These are phyloP conservation scores for Drosophila ercepeae DNA, from an alignment of 1,140 invertebrate genomes.

Conservation along the genomic window DNA sequence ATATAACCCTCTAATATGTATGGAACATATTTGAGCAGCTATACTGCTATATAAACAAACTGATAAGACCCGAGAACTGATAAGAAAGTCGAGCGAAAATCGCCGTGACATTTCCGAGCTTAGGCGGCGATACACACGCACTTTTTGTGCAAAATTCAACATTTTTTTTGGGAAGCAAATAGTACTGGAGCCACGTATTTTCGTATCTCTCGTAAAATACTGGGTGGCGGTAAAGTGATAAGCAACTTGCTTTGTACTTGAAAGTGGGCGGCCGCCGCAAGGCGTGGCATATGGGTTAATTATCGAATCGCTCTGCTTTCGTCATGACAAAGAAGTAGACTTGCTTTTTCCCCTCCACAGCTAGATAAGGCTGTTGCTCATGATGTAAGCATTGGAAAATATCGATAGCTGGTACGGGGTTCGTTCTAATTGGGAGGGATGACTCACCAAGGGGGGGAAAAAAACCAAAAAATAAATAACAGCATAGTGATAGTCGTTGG, in stretches of 20 bases:
- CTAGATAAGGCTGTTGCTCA: conserved; percentile 37
- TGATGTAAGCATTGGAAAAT: conserved; percentile 66
- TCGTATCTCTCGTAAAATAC: conserved; percentile 46
- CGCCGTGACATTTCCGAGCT: conserved; percentile 15
- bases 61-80: conserved; percentile 61
- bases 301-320: conserved; percentile 47
- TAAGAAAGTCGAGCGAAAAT: conserved; percentile 30
- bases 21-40: conserved; percentile 22
- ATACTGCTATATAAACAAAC: conserved; percentile 55
- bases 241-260: conserved; percentile 37
- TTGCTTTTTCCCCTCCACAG: conserved; percentile 24
- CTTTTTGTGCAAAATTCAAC: conserved; percentile 48
- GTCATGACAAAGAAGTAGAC: conserved; percentile 56
- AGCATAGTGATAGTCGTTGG: conserved; percentile 24
- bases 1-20: conserved; percentile 25
- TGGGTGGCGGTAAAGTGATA: conserved; percentile 34
- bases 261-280: conserved; percentile 8
- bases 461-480: conserved; percentile 3
- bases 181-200: conserved; percentile 10
- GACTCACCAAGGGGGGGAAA: conserved; percentile 1
- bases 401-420: conserved; percentile 35
- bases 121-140: conserved; percentile 43
- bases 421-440: conserved; percentile 19
- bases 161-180: conserved; percentile 22
- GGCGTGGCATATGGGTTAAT: conserved; percentile 34